Conservation (phyloP, 1,140 invertebrate genomes). For the Pseudoatta argentina region DNA sequence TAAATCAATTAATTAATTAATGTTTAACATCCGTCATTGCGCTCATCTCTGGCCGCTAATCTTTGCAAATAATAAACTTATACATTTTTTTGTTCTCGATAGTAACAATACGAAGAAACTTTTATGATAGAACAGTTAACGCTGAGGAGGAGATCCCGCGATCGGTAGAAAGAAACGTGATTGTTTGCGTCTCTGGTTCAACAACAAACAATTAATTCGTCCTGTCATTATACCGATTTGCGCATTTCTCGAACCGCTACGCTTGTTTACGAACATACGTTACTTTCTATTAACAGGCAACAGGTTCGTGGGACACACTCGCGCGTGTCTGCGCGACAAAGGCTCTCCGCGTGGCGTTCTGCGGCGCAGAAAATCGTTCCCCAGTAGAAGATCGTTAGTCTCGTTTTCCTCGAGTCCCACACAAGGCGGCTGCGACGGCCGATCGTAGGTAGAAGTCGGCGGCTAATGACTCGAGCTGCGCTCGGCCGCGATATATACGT, state of each 20-base stretch:
- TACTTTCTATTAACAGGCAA: constrained; percentile 44
- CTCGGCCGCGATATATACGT: constrained; percentile 52
- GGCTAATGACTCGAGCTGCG: constrained; percentile 48
- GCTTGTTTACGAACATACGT: neutral
- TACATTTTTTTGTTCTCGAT: neutral
- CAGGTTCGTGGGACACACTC: constrained; percentile 32
- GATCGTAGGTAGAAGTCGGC: constrained; percentile 59
- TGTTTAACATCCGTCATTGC: too few species aligned
- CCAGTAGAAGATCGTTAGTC: constrained; percentile 52
- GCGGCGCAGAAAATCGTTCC: constrained; percentile 54
- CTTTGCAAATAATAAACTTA: too few species aligned
- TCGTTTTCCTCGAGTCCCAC: constrained; percentile 65
- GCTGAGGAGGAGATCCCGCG: neutral
- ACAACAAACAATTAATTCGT: neutral
- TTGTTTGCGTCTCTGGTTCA: neutral
- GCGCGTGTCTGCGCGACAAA: constrained; percentile 59
- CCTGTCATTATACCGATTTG: constrained; percentile 5
- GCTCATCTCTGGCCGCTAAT: too few species aligned
- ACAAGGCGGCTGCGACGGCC: constrained; percentile 12
- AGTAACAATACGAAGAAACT: neutral
- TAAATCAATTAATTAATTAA: too few species aligned
- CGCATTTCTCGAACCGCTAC: constrained; percentile 1
- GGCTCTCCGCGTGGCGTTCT: constrained; percentile 41
- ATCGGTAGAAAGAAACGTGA: neutral
- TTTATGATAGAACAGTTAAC: neutral